Evolutionary conservation across 1,140 invertebrate genomes (phyloP).

Genomic region (Drosophila bifasciata): DNA sequence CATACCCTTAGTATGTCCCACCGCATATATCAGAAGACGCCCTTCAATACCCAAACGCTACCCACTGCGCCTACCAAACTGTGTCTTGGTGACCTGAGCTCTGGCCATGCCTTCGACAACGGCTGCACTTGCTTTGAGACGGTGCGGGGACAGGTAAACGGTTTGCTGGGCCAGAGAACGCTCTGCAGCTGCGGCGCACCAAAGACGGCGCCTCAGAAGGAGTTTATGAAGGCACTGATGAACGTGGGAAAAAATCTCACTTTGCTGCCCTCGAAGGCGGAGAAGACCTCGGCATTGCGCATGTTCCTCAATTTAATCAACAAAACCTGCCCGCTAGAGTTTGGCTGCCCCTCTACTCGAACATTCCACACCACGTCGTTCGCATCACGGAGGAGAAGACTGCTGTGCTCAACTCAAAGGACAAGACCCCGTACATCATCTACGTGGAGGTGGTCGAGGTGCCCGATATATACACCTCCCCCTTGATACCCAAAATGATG

Average conservation of each 20-base stretch:
- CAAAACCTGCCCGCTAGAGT: constrained; percentile 98
- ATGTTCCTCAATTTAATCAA: constrained; percentile 97
- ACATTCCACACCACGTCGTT: constrained; percentile 96
- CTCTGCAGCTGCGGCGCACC: constrained; percentile 92
- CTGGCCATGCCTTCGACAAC: constrained; percentile 97
- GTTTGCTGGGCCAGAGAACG: constrained; percentile 89
- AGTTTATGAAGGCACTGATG: constrained; percentile 94
- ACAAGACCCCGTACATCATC: constrained; percentile 99
- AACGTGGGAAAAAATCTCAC: constrained; percentile 96
- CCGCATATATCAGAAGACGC: constrained; percentile 83
- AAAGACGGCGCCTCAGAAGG: constrained; percentile 92
- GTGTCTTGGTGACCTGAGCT: constrained; percentile 94
- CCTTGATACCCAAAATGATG: constrained; percentile 92
- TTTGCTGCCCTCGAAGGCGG: constrained; percentile 96
- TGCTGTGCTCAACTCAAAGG: constrained; percentile 99
- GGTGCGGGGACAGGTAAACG: constrained; percentile 89
- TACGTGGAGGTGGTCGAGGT: constrained; percentile 98
- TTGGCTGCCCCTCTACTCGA: constrained; percentile 97
- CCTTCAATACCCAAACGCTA: constrained; percentile 74
- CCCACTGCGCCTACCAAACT: constrained; percentile 85
- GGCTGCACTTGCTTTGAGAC: constrained; percentile 93
- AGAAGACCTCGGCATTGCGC: constrained; percentile 94
- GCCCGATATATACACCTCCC: constrained; percentile 92
- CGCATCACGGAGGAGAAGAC: constrained; percentile 95
- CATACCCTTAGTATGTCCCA: constrained; percentile 73